Percentiles rank a stretch among this genome's conserved stretches.
Conservation (phyloP, 1,140 invertebrate genomes). For the Bombus haemorrhoidalis region DNA sequence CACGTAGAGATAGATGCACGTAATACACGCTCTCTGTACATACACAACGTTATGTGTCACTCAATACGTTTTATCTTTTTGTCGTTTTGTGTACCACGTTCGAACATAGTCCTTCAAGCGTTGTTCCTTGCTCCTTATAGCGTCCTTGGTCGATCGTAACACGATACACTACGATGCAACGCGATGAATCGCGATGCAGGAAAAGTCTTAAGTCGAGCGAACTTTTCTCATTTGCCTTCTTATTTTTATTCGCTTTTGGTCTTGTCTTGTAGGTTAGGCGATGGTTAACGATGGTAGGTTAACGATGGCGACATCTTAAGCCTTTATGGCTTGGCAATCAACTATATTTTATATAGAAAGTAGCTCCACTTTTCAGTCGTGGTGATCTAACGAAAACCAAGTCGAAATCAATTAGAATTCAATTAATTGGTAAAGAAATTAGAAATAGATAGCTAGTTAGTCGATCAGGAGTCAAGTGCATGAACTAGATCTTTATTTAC, state of each 20-base stretch:
- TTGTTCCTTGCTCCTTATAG: not conserved
- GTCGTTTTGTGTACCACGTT: constrained; percentile 7
- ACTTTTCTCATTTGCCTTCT: not conserved
- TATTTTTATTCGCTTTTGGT: not conserved
- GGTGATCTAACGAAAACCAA: too few relatives aligned
- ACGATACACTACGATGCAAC: not conserved
- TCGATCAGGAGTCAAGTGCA: too few relatives aligned
- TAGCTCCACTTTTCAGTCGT: too few relatives aligned
- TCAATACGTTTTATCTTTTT: constrained; percentile 28
- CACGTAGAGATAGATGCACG: constrained; percentile 45
- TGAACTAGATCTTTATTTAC: too few relatives aligned
- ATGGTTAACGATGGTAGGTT: too few relatives aligned
- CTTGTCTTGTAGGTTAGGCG: not conserved
- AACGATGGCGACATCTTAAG: not conserved
- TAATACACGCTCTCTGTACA: not conserved
- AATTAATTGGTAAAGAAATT: too few relatives aligned
- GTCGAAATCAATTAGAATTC: too few relatives aligned
- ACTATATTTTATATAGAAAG: not conserved
- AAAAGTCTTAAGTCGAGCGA: not conserved
- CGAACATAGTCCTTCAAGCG: not conserved
- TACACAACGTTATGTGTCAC: constrained; percentile 18
- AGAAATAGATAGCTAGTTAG: too few relatives aligned
- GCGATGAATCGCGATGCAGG: not conserved
- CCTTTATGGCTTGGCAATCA: not conserved
- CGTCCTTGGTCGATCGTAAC: constrained; percentile 17